Percentiles rank a stretch among this genome's conserved stretches.
phyloP scores from a whole-genome alignment of 2,113 vertebrate species.

The Cryptotis parvus region DNA sequence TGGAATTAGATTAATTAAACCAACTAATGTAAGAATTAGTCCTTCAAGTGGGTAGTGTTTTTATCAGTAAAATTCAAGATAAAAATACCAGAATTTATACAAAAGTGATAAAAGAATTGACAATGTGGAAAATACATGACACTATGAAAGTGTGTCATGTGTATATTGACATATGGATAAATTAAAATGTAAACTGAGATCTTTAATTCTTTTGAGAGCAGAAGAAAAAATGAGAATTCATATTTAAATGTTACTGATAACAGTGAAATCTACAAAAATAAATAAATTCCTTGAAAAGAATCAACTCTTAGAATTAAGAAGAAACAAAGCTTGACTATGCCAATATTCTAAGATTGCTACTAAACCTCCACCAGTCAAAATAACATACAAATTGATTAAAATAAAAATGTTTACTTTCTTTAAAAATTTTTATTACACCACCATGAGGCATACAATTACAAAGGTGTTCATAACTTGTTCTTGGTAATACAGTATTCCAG shows the following conservation, averaged over 20 bases:
- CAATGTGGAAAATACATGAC: background rate
- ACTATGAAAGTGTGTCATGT: background rate
- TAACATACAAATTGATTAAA: background rate
- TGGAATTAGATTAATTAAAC: background rate
- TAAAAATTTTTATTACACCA: too few relatives aligned
- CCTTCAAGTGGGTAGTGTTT: background rate
- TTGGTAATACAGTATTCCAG: too few relatives aligned
- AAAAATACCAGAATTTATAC: background rate
- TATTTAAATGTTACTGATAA: background rate
- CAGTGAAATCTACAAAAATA: background rate
- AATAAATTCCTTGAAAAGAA: background rate
- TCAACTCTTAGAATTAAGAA: background rate
- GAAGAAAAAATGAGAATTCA: background rate
- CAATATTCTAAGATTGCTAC: background rate
- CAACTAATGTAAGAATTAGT: background rate
- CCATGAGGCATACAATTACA: too few relatives aligned
- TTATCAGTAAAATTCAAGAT: background rate
- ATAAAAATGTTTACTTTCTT: background rate
- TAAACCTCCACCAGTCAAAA: background rate
- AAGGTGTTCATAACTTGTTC: too few relatives aligned
- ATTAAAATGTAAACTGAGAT: too few relatives aligned
- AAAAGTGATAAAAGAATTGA: background rate
- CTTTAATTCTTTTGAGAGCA: background rate
- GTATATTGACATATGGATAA: too few relatives aligned
- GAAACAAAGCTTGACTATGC: background rate